Evolutionary conservation across 2,113 vertebrate genomes (phyloP).

Genomic region (Alethe diademata): DNA sequence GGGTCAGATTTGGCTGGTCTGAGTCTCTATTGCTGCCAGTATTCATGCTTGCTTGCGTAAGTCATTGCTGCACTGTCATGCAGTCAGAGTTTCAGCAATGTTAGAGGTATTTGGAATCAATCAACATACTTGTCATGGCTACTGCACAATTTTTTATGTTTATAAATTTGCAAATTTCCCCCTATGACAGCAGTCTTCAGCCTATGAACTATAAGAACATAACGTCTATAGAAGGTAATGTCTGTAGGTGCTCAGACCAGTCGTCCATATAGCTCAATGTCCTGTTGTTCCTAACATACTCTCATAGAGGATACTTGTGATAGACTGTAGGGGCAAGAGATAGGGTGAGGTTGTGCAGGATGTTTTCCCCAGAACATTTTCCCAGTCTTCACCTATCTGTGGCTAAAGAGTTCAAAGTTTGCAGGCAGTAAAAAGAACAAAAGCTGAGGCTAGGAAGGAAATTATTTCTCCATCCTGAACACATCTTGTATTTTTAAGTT

Average conservation of each 20-base stretch:
- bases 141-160: neutral
- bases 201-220: neutral
- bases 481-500: neutral
- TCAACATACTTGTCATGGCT: neutral
- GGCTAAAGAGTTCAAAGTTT: neutral
- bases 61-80: accelerated
- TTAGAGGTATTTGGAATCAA: neutral
- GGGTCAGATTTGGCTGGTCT: neutral
- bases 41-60: neutral
- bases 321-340: neutral
- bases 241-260: neutral
- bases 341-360: neutral
- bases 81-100: neutral
- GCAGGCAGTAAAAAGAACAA: neutral
- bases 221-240: accelerated
- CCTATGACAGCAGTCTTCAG: neutral
- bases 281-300: neutral
- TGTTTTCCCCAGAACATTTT: neutral
- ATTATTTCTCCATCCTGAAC: neutral
- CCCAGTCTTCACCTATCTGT: neutral
- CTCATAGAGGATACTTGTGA: neutral
- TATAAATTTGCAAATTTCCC: neutral
- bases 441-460: neutral
- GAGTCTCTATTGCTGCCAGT: neutral
- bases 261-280: neutral